phyloP scores from a whole-genome alignment of 2,888 invertebrate genomes.

The Pheosia tremula region DNA sequence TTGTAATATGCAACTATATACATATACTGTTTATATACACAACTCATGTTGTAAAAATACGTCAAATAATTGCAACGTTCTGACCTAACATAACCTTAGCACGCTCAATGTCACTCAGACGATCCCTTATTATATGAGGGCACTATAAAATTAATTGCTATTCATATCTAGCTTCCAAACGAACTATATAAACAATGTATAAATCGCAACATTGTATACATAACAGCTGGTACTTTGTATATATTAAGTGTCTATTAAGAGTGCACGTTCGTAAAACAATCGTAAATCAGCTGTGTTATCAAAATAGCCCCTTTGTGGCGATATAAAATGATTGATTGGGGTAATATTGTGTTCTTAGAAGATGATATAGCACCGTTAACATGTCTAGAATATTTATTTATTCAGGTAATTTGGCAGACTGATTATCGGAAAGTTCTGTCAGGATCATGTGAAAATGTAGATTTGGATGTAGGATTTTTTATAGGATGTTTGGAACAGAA shows the following conservation, averaged over 20 bases:
- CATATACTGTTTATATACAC: too few relatives aligned
- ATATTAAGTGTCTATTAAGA: conserved; percentile 36
- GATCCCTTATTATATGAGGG: neutral
- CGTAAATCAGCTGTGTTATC: conserved; percentile 53
- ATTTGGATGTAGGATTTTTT: too few relatives aligned
- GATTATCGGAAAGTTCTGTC: too few relatives aligned
- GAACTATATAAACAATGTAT: neutral
- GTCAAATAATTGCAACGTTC: too few relatives aligned
- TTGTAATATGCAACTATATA: too few relatives aligned
- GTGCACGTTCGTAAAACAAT: conserved; percentile 34
- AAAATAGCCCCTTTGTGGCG: conserved; percentile 36
- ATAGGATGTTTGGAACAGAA: too few relatives aligned
- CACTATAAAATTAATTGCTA: neutral
- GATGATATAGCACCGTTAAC: neutral
- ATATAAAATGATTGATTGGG: conserved; percentile 49
- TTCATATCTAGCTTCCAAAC: neutral
- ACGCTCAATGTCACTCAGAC: neutral
- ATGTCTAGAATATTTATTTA: neutral
- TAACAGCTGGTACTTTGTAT: conserved; percentile 8
- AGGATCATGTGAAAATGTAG: too few relatives aligned
- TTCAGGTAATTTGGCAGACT: too few relatives aligned
- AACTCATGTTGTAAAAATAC: too few relatives aligned
- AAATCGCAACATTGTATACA: conserved; percentile 17
- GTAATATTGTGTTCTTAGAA: neutral
- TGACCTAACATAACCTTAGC: too few relatives aligned